Evolutionary conservation across 2,113 vertebrate species (phyloP).

Genomic region (Geothlypis trichas): DNA sequence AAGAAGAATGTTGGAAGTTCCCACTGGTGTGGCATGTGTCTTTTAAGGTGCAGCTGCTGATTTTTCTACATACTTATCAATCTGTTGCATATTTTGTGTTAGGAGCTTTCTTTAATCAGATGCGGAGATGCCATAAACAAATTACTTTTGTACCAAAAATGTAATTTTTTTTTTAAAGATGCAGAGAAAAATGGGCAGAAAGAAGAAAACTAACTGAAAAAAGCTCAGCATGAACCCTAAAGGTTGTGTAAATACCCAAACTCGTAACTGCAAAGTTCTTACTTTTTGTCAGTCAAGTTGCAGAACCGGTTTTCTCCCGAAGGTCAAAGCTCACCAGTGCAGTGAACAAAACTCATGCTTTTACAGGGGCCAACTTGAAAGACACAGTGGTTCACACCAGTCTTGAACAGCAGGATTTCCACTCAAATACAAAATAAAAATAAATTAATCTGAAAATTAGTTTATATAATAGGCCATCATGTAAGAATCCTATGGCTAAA

Average conservation of each 20-base stretch:
- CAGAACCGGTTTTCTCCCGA: background rate
- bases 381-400: background rate
- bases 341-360: background rate
- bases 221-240: background rate
- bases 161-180: background rate
- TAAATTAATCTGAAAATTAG: background rate
- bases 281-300: background rate
- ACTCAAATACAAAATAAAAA: background rate
- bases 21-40: background rate
- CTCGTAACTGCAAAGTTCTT: background rate
- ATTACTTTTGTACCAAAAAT: background rate
- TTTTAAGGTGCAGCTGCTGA: background rate
- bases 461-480: background rate
- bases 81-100: background rate
- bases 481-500: background rate
- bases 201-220: background rate
- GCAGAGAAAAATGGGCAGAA: background rate
- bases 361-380: background rate
- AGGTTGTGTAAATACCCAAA: background rate
- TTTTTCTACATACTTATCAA: background rate
- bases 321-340: background rate
- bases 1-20: background rate
- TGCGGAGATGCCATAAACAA: no score
- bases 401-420: background rate
- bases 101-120: background rate